Evolutionary conservation across 1,140 invertebrate species (phyloP), one percentile per base, ranked within the genome.

Genomic region (Drosophila oshimai): DNA sequence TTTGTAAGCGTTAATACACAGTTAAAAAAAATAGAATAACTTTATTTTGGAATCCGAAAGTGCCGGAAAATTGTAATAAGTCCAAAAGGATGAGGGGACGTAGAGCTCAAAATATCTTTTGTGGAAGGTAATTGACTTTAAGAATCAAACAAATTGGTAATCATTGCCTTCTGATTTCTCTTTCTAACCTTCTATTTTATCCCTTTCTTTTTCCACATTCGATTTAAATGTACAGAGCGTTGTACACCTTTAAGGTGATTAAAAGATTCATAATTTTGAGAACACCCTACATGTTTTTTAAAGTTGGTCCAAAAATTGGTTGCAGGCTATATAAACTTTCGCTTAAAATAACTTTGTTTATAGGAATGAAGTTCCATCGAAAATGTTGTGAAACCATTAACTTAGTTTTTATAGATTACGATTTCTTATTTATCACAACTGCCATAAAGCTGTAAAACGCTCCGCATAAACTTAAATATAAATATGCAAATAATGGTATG

Each of bases 1-100:
- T 68, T 57, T 72, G 31, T 75, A 57, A 74, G 61, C 61, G 73
- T 76, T 72, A 81, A 60, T 72, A 51, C 46, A 67, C 65, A 61
- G 54, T 47, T 78, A 57, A 55, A 68, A 49, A 72, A 42, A 61
- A 34, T 58, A 78, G 22, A 12, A 44, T 20, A 64, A 64, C 31
- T 37, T 51, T 46, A 7, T 33, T 47, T 18, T 49, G 34, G 29
- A 20, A 61, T 29, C 53, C 74, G 41, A 42, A 12, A 26, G 26
- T 29, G 9, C 37, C 47, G 50, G 26, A 50, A 28, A 17, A 29
- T 29, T 5, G 9, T 9, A 4, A 26, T 26, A 18, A 20, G 18
- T 20, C 3, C 24, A 10, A 28, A 12, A n/a, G n/a, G 49, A 10
- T 9, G 20, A 4, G 22, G 10, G 28, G 4, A 12, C 13, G 3